Percentiles rank a stretch among this genome's conserved stretches.
phyloP scores from a whole-genome alignment of 1,140 invertebrate species.

The Trigoniulus corallinus region DNA sequence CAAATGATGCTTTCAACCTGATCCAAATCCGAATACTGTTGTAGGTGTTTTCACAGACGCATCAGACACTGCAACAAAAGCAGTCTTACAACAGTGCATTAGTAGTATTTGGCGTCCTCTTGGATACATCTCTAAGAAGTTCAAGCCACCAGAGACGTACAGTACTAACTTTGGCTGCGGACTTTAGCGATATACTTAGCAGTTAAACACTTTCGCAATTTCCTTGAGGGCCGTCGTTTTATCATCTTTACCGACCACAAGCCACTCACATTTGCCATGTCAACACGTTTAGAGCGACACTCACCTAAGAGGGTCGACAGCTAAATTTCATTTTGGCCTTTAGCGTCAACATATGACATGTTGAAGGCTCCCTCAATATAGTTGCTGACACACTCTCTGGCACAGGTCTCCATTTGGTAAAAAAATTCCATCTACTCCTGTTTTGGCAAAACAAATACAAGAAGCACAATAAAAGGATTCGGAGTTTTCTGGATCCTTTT shows the following conservation, averaged over 20 bases:
- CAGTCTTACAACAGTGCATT: no score
- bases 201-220: constrained; percentile 17
- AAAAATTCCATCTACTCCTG: no score
- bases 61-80: constrained; percentile 13
- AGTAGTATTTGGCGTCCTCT: constrained; percentile 5
- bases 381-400: constrained; percentile 13
- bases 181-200: constrained; percentile 15
- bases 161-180: constrained; percentile 14
- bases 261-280: constrained; percentile 14
- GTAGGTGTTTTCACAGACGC: constrained; percentile 15
- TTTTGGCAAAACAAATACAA: no score
- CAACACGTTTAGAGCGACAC: constrained; percentile 7
- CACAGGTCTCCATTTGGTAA: no score
- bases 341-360: constrained; percentile 21
- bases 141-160: constrained; percentile 10
- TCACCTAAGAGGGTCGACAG: constrained; percentile 16
- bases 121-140: constrained; percentile 9
- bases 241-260: no score
- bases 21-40: neutral
- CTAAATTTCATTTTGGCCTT: constrained; percentile 26
- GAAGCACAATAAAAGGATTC: no score
- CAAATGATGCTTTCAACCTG: constrained; percentile 13
- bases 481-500: no score
- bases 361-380: constrained; percentile 21
- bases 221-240: constrained; percentile 20